A percentile compares a stretch with the other conserved stretches of the same genome.
phyloP scores from a whole-genome alignment of 2,888 invertebrate genomes.

The Sinohyriopsis cumingii region DNA sequence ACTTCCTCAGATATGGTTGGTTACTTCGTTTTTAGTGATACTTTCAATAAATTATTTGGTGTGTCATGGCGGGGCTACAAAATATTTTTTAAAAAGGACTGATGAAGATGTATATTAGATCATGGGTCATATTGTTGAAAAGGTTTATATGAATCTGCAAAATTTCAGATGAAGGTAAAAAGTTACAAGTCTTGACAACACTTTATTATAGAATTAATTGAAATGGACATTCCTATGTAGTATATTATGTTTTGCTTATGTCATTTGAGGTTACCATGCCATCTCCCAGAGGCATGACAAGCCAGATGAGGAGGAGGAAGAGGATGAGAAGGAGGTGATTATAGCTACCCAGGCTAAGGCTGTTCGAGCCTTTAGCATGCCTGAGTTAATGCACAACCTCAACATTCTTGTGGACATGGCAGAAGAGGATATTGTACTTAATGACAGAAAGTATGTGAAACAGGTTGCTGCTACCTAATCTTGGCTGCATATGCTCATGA shows the following conservation, averaged over 20 bases:
- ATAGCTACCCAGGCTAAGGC: slow-evolving; percentile 22
- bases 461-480: background rate
- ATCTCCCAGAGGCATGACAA: slow-evolving; percentile 80
- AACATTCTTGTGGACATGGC: slow-evolving; percentile 92
- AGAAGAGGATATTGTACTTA: slow-evolving; percentile 92
- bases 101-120: too few relatives aligned
- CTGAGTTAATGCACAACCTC: slow-evolving; percentile 93
- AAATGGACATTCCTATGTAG: too few relatives aligned
- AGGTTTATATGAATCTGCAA: too few relatives aligned
- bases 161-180: too few relatives aligned
- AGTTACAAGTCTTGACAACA: too few relatives aligned
- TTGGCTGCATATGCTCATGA: background rate
- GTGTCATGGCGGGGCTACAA: too few relatives aligned
- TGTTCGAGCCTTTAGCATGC: slow-evolving; percentile 77
- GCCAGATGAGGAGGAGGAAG: slow-evolving; percentile 75
- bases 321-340: slow-evolving; percentile 56
- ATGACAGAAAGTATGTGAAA: slow-evolving; percentile 63
- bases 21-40: too few relatives aligned
- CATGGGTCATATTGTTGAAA: too few relatives aligned
- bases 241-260: background rate
- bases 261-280: slow-evolving; percentile 85
- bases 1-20: too few relatives aligned
- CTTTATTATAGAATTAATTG: too few relatives aligned
- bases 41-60: too few relatives aligned
- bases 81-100: too few relatives aligned